These are phyloP conservation scores for Piaya cayana DNA, from an alignment of 2,113 vertebrate genomes.

Conservation along the genomic window DNA sequence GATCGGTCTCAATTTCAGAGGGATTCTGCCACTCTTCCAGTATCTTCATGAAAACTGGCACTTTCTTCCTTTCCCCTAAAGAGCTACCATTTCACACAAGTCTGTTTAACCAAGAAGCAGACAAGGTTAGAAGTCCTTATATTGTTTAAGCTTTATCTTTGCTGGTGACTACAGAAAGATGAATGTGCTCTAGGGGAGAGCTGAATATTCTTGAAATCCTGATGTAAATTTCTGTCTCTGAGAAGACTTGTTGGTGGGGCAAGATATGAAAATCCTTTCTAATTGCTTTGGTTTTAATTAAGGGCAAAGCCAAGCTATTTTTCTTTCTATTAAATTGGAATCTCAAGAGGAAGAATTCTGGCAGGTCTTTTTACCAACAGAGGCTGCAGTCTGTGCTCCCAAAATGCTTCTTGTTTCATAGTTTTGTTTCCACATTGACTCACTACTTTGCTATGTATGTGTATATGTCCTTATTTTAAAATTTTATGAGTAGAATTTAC, in stretches of 20 bases:
- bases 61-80: slow-evolving; percentile 20
- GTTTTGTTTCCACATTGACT: neutral
- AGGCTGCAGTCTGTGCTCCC: neutral
- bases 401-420: neutral
- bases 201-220: neutral
- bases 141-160: slow-evolving; percentile 6
- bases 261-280: neutral
- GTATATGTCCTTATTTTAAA: neutral
- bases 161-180: neutral
- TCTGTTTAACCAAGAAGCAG: neutral
- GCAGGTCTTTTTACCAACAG: neutral
- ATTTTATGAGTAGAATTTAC: neutral
- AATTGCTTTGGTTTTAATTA: neutral
- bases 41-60: neutral
- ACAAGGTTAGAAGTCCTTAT: neutral
- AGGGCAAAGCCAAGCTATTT: neutral
- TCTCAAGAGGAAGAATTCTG: neutral
- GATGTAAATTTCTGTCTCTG: neutral
- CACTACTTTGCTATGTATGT: neutral
- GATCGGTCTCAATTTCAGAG: slow-evolving; percentile 32
- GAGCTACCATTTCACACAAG: slow-evolving; percentile 15
- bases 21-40: slow-evolving; percentile 1
- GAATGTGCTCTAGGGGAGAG: neutral
- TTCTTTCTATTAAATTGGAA: neutral
- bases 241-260: neutral